Percentiles rank a stretch among this genome's conserved stretches.
These are phyloP conservation scores for Coracias cyanogaster DNA, from an alignment of 2,797 vertebrate species.

Conservation along the genomic window DNA sequence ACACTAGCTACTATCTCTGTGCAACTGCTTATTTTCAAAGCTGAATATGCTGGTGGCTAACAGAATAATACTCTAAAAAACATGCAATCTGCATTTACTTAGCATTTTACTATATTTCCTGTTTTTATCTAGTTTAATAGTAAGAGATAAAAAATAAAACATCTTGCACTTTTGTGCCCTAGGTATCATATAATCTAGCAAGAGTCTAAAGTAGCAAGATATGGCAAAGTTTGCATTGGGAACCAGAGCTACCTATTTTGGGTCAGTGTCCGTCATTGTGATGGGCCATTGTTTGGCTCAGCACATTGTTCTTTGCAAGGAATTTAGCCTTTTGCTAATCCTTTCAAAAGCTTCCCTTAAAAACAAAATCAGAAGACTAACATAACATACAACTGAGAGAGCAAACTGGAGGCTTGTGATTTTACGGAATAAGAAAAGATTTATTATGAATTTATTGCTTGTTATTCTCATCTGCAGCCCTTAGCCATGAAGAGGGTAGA, in stretches of 20 bases:
- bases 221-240: neutral
- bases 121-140: neutral
- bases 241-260: neutral
- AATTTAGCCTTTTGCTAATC: neutral
- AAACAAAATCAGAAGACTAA: conserved; percentile 22
- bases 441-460: conserved; percentile 28
- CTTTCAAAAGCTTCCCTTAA: conserved; percentile 28
- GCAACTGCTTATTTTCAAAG: neutral
- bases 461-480: conserved; percentile 1
- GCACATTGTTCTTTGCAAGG: neutral
- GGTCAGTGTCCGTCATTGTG: neutral
- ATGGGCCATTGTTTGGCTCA: neutral
- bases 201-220: neutral
- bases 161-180: neutral
- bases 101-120: neutral
- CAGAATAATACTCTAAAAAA: neutral
- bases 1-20: neutral
- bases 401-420: conserved; percentile 4
- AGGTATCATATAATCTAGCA: neutral
- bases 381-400: neutral
- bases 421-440: conserved; percentile 50
- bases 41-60: neutral
- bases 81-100: neutral
- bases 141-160: neutral
- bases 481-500: neutral